Evolutionary conservation across 2,113 vertebrate species (phyloP).

Genomic region (Pitta sordida): DNA sequence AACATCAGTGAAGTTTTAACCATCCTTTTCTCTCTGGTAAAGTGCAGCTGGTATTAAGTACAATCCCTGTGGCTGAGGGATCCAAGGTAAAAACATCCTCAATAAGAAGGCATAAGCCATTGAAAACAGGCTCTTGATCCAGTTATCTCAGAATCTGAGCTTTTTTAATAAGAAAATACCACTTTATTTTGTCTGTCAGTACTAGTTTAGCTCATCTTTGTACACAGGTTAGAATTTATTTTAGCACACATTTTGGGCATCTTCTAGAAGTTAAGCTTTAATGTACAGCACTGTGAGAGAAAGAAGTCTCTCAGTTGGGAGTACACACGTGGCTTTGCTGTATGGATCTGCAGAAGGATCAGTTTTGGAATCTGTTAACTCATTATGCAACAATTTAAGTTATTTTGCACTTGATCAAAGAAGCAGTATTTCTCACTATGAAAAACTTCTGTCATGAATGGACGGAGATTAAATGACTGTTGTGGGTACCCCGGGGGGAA

Average conservation of each 20-base stretch:
- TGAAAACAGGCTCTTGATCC: neutral
- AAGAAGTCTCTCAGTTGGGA: neutral
- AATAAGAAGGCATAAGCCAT: neutral
- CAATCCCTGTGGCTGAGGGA: neutral
- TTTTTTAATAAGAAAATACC: neutral
- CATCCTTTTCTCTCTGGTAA: neutral
- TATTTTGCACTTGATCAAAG: neutral
- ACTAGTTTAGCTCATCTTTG: neutral
- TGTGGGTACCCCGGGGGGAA: neutral
- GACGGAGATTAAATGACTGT: neutral
- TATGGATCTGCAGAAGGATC: neutral
- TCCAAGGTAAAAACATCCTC: slow-evolving; percentile 7
- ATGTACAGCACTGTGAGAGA: neutral
- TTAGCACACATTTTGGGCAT: neutral
- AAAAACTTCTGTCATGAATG: neutral
- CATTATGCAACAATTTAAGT: neutral
- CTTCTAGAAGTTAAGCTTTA: neutral
- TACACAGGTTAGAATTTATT: neutral
- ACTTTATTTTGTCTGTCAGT: neutral
- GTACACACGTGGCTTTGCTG: neutral
- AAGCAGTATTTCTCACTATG: neutral
- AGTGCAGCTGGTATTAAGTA: slow-evolving; percentile 8
- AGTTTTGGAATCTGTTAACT: neutral
- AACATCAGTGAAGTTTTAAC: slow-evolving; percentile 7
- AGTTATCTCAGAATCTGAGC: neutral